A percentile compares a stretch with the other conserved stretches of the same genome.
phyloP scores from a whole-genome alignment of 2,797 vertebrate species.

The Petrocephalus sullivani region DNA sequence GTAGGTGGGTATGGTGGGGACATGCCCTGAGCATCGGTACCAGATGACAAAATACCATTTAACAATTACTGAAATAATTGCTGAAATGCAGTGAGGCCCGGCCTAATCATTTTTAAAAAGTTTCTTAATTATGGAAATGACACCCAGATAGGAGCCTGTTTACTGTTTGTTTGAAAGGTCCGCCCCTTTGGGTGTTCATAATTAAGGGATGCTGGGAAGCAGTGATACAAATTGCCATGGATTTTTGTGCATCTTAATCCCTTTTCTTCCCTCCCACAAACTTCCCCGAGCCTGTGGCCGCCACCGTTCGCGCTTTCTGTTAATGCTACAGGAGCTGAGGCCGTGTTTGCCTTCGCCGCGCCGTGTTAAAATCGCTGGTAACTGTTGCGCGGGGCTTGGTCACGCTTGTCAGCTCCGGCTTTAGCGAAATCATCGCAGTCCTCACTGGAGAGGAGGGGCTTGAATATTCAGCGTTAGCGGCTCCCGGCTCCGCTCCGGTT shows the following conservation, averaged over 20 bases:
- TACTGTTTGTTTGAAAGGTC: neutral
- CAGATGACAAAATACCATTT: neutral
- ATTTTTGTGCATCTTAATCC: neutral
- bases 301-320: neutral
- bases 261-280: neutral
- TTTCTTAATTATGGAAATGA: conserved; percentile 1
- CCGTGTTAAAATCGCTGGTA: conserved; percentile 38
- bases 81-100: conserved; percentile 3
- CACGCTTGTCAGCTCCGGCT: conserved; percentile 47
- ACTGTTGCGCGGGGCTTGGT: conserved; percentile 41
- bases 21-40: neutral
- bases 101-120: neutral
- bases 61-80: neutral
- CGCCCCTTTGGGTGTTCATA: neutral
- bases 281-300: neutral
- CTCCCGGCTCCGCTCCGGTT: conserved; percentile 23
- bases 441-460: conserved; percentile 44
- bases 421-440: conserved; percentile 47
- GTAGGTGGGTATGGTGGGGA: neutral
- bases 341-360: conserved; percentile 27
- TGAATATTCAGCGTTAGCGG: conserved; percentile 44
- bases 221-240: neutral
- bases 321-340: conserved; percentile 18
- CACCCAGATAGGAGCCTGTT: neutral
- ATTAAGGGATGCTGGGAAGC: neutral